Base-by-base conservation (phyloP, 2,888 invertebrate genomes). In the Dioctria linearis region DNA sequence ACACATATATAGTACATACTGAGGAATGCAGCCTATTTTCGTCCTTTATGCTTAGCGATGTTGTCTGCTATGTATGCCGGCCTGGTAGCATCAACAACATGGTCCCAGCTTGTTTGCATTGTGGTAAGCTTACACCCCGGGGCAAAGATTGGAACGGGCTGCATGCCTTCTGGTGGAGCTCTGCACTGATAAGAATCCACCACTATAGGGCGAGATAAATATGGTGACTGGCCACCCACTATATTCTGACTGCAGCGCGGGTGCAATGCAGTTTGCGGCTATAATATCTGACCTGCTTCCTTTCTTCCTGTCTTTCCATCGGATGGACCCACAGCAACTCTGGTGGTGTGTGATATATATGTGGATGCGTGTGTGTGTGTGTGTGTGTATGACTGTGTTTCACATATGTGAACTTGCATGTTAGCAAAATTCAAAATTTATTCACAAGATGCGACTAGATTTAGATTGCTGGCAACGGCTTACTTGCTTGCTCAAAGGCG, bases 211-310 rank as follows among this genome's bases (percentile, higher is more conserved):
- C 49, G 37, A 57, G 25, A 75, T 59, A 43, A 40, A 46, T 49
- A 61, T 54, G 43, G 37, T 9, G 42, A 63, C 46, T 46, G 13
- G 43, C 65, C 65, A 78, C 65, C 65, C 65, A 65, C 78, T 65
- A 39, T 37, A 51, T 8, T 51, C 39, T 66, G 46, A 73, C 76
- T 80, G 80, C 76, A 80, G 80, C 76, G 80, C 76, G 80, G 80
- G 80, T 80, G 76, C 80, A 80, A 61, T 80, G 80, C 80, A 80
- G 80, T 76, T 80, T 80, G 76, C 76, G 80, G 76, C 75, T 80
- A 25, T 25, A 80, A 80, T 75, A 66, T 80, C 65, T 80, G 80
- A 80, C 80, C 80, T 80, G 54, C 49, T 73, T 80, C 51, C 66
- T 65, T 25, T 25, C 25, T 25, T 25, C 25, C 25, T 25, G 25